Base-by-base conservation (phyloP, 2,113 vertebrate genomes). In the Orientallactaga bullata region DNA sequence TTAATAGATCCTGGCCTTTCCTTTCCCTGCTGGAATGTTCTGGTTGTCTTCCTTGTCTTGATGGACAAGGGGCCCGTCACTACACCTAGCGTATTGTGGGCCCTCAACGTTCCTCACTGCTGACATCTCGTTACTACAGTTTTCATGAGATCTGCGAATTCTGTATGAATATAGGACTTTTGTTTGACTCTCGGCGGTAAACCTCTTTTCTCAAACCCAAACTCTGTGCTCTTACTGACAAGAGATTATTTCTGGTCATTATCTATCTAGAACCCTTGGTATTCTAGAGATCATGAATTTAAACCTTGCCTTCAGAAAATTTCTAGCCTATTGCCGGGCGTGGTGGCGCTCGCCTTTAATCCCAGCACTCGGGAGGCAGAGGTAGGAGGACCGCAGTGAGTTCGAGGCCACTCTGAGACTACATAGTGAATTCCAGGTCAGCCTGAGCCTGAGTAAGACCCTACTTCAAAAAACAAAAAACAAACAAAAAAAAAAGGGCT, bases 1-100 rank as follows among this genome's bases (percentile, higher is more conserved):
- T 90, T 91, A 92, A 92, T 94, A 93, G 84, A 89, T 63, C 37
- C 87, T 42, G 30, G 21, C 47, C 51, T 94, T 78, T 65, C 12
- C 51, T 91, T 30, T 82, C 66, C 51, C 6, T 37, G 60, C 55
- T 23, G 86, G 47, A 90, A 65, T 66, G 28, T 42, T 72, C 47
- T 32, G 6, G 2, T 23, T 37, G 7, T 88, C 83, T 73, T 60
- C 23, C 37, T 60, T 65, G 26, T 92, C 26, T 20, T 93, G n/a
- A 13, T 65, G 39, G 85, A 85, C 51, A 30, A 74, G 42, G 17
- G 42, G 3, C 21, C 60, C 32, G 30, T 35, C 3, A 39, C 15
- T 42, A 11, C 10, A 73, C 6, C n/a, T 84, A 77, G 15, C 3
- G 55, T 68, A 58, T 68, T 35, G 20, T 2, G 91, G 72, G 7